Conservation (phyloP, 2,113 vertebrate genomes). For the Talpa occidentalis region DNA sequence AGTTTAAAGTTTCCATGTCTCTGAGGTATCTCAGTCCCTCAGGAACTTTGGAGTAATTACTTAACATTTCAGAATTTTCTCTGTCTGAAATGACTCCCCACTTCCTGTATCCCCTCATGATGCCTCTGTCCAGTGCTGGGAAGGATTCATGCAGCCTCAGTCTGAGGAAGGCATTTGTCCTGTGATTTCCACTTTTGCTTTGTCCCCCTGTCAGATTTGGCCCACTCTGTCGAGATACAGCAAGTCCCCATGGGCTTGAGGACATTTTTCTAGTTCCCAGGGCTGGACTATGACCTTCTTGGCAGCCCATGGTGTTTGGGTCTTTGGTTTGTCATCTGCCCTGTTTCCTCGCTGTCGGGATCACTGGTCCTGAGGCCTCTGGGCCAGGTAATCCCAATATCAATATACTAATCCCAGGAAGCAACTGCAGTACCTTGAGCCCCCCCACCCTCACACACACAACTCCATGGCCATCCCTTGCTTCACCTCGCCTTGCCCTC, state of each 20-base stretch:
- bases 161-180: background rate
- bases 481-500: fast-evolving
- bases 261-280: background rate
- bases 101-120: background rate
- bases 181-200: background rate
- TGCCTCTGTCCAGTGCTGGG: no score
- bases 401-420: background rate
- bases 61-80: background rate
- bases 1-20: background rate
- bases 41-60: background rate
- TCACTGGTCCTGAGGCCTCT: no score
- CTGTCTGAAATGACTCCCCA: no score
- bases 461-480: background rate
- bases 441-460: background rate
- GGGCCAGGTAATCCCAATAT: no score
- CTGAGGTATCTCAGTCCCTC: background rate
- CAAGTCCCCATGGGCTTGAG: background rate
- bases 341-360: background rate
- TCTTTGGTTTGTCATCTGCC: background rate
- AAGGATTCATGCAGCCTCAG: background rate
- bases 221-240: fast-evolving
- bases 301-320: fast-evolving
- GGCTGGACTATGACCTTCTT: background rate
- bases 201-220: background rate
- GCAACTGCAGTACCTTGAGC: background rate